Evolutionary conservation across 2,888 invertebrate species (phyloP), one percentile per base, ranked within the genome.

Genomic region (Metallyticus violacea): DNA sequence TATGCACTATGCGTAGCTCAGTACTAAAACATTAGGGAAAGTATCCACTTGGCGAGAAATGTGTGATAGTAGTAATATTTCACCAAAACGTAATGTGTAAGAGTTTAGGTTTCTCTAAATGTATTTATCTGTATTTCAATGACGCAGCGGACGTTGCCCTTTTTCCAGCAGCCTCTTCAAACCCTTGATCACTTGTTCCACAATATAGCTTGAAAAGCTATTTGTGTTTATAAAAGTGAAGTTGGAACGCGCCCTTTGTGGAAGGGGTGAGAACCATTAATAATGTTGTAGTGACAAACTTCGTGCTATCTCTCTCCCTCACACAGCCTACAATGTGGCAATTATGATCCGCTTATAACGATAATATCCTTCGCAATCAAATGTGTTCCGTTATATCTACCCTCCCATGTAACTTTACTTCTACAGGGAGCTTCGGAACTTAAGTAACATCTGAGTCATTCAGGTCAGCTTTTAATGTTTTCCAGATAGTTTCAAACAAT

Each of bases 311-410:
- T 62, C 40, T 62, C 40, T 62, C 40, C 40, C n/a, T 26, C 26
- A n/a, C 27, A 22, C 79, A 28, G 82, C 25, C 80, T 79, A 86
- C 81, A 85, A 81, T 81, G 25, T 81, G 40, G 62, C 87, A 85
- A 88, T 87, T 87, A 87, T 87, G 81, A 77, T 85, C 81, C 86
- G 79, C 85, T 86, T 87, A 87, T 85, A 78, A 27, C 78, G 40
- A 29, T 80, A 77, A 84, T 87, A 85, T 87, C 87, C 87, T 27
- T 79, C 28, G 85, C 87, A 87, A 85, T 85, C 87, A 83, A 81
- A 85, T 15, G 85, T 29, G 83, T 40, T 85, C 87, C 87, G 85
- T 85, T 85, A 87, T 22, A 25, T 22, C 26, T 30, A 81, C 25
- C 28, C 81, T 29, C 15, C 27, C 79, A n/a, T 27, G 3, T n/a